Evolutionary conservation across 1,140 invertebrate species (phyloP), one percentile per base, ranked within the genome.

Genomic region (Ptiloglossa arizonensis): DNA sequence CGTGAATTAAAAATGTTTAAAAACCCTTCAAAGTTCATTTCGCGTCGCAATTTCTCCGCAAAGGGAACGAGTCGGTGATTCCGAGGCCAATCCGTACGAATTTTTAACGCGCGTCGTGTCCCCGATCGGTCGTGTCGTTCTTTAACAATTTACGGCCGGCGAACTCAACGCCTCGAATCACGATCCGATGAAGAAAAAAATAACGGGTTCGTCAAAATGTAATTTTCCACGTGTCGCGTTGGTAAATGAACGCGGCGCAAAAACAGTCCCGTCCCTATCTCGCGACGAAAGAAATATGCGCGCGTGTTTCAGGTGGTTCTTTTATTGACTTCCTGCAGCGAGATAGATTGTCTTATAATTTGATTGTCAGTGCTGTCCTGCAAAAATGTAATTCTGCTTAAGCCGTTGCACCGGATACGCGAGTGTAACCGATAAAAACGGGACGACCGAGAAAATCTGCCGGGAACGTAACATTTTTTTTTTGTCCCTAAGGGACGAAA

Each of bases 321-420:
- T 48, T 11, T 22, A 62, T 32, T 1, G 59, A 22, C 24, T 52
- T 4, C 41, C 5, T 8, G 2, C 15, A 1, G n/a, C 11, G 15
- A 27, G 44, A 66, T 24, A 74, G 71, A 66, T 74, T 66, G 50
- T 66, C 66, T 66, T 41, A 41, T 66, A 74, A 74, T 66, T 66
- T 24, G 15, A 66, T 66, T 74, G 24, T 1, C 62, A 24, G 13
- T 32, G 38, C 29, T 44, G 2, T 22, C 5, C 5, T 13, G 38
- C 27, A 66, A 44, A 44, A 73, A 73, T n/a, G 60, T 73, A 73
- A 64, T 73, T 35, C 35, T n/a, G 32, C 32, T 73, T 63, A 73
- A 73, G 41, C n/a, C 22, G n/a, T n/a, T 38, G 9, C 35, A 27
- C 5, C 19, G 15, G 13, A 32, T 44, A 35, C 19, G 19, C n/a